phyloP scores from a whole-genome alignment of 2,888 invertebrate species.

The Ormia ochracea region DNA sequence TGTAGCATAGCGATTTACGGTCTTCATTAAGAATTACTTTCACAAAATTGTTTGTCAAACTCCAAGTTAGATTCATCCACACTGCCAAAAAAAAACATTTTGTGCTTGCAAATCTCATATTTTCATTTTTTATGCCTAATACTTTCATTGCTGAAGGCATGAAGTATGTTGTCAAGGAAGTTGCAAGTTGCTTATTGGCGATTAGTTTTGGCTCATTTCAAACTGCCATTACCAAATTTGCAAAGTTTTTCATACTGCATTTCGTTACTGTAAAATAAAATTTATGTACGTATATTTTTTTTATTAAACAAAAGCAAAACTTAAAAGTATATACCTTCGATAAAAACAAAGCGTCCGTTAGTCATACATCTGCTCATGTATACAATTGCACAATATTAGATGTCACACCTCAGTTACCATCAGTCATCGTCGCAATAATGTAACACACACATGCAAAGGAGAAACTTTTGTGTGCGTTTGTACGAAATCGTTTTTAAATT shows the following conservation, averaged over 20 bases:
- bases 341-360: not conserved
- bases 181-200: not conserved
- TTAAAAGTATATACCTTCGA: not conserved
- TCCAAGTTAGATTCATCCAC: too few relatives aligned
- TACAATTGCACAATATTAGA: conserved; percentile 39
- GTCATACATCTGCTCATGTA: conserved; percentile 19
- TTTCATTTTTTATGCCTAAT: too few relatives aligned
- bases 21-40: too few relatives aligned
- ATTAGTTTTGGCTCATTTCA: conserved; percentile 10
- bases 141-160: too few relatives aligned
- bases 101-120: too few relatives aligned
- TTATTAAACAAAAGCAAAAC: not conserved
- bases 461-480: too few relatives aligned
- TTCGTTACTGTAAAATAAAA: not conserved
- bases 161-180: too few relatives aligned
- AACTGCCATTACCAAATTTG: conserved; percentile 7
- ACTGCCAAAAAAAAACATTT: too few relatives aligned
- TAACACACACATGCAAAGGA: conserved; percentile 3
- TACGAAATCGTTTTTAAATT: too few relatives aligned
- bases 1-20: too few relatives aligned
- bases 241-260: not conserved
- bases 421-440: conserved; percentile 59
- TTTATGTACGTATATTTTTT: not conserved
- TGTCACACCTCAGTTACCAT: conserved; percentile 76
- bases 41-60: too few relatives aligned